Evolutionary conservation across 2,797 vertebrate genomes (phyloP).

Genomic region (Malacoctenus gilli): DNA sequence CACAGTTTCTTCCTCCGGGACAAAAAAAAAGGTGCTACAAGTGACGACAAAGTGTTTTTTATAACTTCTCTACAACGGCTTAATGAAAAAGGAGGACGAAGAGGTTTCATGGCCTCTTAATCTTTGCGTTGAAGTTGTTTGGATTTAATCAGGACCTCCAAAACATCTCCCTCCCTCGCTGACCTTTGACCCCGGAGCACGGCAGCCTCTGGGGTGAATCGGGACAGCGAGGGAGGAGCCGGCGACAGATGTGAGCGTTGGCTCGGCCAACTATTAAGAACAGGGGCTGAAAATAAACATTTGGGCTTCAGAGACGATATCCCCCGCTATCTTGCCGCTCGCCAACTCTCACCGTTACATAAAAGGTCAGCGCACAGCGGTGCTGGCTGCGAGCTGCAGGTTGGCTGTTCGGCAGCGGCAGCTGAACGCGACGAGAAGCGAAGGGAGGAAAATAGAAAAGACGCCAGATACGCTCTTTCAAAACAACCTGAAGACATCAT

Average conservation of each 20-base stretch:
- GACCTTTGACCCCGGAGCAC: constrained; percentile 42
- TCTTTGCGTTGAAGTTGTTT: constrained; percentile 33
- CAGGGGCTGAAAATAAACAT: constrained; percentile 68
- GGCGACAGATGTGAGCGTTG: constrained; percentile 55
- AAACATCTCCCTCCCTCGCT: constrained; percentile 20
- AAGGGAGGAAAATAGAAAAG: constrained; percentile 20
- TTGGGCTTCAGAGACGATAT: constrained; percentile 51
- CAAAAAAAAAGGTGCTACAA: no score
- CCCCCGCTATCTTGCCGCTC: constrained; percentile 39
- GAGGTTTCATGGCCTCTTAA: neutral
- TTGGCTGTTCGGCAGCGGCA: no score
- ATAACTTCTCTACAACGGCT: neutral
- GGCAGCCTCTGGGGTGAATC: constrained; percentile 17
- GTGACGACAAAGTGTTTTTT: neutral
- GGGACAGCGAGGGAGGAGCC: constrained; percentile 31
- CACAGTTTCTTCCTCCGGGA: no score
- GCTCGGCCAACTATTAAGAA: constrained; percentile 56
- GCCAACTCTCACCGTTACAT: constrained; percentile 51
- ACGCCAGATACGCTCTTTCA: constrained; percentile 9
- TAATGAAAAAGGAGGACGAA: constrained; percentile 2
- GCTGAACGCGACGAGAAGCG: no score
- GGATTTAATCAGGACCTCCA: constrained; percentile 59
- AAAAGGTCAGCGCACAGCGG: constrained; percentile 45
- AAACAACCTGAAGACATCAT: no score
- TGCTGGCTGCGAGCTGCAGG: constrained; percentile 15